A percentile compares a stretch with the other conserved stretches of the same genome.
phyloP scores from a whole-genome alignment of 2,797 vertebrate species.

The Knipowitschia caucasica region DNA sequence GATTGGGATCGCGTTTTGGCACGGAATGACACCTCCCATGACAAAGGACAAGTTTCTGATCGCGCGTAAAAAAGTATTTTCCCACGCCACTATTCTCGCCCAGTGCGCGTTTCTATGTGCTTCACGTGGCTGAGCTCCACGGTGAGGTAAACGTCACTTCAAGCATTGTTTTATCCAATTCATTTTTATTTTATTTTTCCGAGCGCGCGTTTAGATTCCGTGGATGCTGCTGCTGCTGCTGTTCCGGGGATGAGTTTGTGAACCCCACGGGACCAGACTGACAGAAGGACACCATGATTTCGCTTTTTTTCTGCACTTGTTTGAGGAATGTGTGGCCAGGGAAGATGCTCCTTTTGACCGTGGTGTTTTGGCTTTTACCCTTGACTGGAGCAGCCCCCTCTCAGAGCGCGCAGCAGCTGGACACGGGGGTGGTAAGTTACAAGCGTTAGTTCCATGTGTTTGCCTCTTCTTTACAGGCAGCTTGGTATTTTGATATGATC shows the following conservation, averaged over 20 bases:
- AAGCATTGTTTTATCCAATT: no score
- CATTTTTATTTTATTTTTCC: not conserved
- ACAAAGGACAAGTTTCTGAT: slow-evolving; percentile 7
- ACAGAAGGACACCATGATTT: slow-evolving; percentile 55
- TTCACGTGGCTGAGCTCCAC: slow-evolving; percentile 54
- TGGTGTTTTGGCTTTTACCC: slow-evolving; percentile 57
- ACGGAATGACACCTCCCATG: slow-evolving; percentile 23
- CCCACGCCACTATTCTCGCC: not conserved
- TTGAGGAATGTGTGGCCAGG: slow-evolving; percentile 65
- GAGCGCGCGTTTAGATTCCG: slow-evolving; percentile 34
- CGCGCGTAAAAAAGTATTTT: not conserved
- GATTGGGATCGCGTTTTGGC: slow-evolving; percentile 24
- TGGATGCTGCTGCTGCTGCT: slow-evolving; percentile 52
- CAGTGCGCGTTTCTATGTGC: not conserved
- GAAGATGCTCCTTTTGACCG: slow-evolving; percentile 66
- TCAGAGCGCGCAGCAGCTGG: slow-evolving; percentile 68
- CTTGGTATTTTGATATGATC: not conserved
- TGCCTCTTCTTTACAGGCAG: not conserved
- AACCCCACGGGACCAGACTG: slow-evolving; percentile 61
- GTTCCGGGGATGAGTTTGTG: slow-evolving; percentile 38
- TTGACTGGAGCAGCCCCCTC: slow-evolving; percentile 70
- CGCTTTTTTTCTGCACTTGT: slow-evolving; percentile 46
- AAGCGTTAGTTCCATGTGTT: not conserved
- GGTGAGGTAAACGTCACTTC: slow-evolving; percentile 36
- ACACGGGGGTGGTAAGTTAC: slow-evolving; percentile 75